Evolutionary conservation across 2,113 vertebrate species (phyloP).

Genomic region (Circaetus cinerascens): DNA sequence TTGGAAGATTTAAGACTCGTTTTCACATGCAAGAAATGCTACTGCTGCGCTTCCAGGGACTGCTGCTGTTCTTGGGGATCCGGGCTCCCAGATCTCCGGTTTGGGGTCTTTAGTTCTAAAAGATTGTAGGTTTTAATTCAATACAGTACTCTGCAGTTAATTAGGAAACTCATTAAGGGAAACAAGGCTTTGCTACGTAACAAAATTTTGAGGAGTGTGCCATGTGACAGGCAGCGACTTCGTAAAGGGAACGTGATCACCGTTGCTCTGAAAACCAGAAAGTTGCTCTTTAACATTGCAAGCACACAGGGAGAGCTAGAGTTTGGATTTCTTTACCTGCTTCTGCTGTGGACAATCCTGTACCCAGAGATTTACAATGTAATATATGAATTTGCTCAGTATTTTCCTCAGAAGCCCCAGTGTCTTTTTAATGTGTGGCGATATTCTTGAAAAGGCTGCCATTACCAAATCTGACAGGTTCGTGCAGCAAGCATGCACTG

Average conservation of each 20-base stretch:
- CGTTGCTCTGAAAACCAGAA: not conserved
- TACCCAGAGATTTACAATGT: not conserved
- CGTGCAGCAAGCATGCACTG: not conserved
- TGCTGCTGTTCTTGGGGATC: not conserved
- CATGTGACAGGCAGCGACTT: not conserved
- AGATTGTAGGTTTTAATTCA: not conserved
- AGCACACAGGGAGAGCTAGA: not conserved
- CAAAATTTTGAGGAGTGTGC: not conserved
- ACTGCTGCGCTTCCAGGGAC: not conserved
- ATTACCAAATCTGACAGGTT: not conserved
- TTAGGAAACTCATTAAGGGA: slow-evolving; percentile 1
- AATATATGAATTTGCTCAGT: not conserved
- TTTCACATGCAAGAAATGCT: not conserved
- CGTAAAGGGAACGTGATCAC: not conserved
- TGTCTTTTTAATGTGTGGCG: not conserved
- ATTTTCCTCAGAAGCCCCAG: not conserved
- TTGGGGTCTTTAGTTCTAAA: not conserved
- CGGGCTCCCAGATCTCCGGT: not conserved
- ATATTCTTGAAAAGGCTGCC: not conserved
- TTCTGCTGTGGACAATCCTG: not conserved
- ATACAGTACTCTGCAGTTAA: not conserved
- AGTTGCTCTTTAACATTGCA: not conserved
- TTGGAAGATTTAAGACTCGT: not conserved
- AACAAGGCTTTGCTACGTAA: not conserved
- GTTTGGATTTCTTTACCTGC: not conserved